Percentiles rank a stretch among this genome's conserved stretches.
Evolutionary conservation across 1,140 invertebrate species (phyloP).

Genomic region (Penaeus vannamei): DNA sequence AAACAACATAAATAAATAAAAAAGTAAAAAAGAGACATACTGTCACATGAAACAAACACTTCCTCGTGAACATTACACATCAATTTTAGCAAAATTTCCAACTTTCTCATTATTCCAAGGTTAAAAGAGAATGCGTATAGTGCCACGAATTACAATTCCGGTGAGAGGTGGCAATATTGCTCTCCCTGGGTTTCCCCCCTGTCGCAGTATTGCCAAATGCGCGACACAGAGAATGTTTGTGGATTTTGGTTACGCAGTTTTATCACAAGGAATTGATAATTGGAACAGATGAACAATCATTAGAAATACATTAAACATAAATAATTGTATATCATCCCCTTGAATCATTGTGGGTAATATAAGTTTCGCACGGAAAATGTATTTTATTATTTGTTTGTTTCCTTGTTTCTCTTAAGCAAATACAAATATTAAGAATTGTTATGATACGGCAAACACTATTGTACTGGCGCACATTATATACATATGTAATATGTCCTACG

Average conservation of each 20-base stretch:
- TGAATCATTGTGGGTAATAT: no score
- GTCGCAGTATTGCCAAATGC: slow-evolving; percentile 41
- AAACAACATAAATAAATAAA: no score
- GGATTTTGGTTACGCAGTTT: slow-evolving; percentile 38
- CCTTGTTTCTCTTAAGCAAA: no score
- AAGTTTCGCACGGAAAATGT: no score
- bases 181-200: slow-evolving; percentile 35
- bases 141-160: not conserved
- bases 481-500: no score
- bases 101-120: slow-evolving; percentile 46
- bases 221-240: slow-evolving; percentile 40
- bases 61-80: not conserved
- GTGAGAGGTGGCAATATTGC: not conserved
- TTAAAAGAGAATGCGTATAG: slow-evolving; percentile 35
- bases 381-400: no score
- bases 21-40: not conserved
- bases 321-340: not conserved
- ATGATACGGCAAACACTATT: no score
- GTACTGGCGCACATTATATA: no score
- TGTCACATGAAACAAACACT: no score
- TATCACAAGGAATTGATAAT: no score
- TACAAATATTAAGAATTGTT: no score
- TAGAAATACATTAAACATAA: not conserved
- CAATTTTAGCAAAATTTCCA: slow-evolving; percentile 1
- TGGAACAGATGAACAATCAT: slow-evolving; percentile 1